These are phyloP conservation scores for Phaonia tiefii DNA, from an alignment of 2,888 invertebrate species.

Conservation along the genomic window DNA sequence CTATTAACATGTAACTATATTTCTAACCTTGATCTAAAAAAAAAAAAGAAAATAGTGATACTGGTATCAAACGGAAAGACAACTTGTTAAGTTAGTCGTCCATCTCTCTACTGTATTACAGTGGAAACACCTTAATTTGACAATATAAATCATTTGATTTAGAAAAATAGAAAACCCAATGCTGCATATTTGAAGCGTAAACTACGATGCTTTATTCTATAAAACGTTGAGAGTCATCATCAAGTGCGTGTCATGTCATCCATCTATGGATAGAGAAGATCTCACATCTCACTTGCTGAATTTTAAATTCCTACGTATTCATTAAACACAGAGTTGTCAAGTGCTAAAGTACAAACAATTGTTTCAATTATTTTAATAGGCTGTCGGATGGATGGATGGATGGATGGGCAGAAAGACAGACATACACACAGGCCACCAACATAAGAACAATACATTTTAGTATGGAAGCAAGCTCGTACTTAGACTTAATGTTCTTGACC, in stretches of 20 bases:
- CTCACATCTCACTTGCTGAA: conserved; percentile 25
- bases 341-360: conserved; percentile 50
- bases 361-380: conserved; percentile 61
- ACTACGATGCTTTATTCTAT: neutral
- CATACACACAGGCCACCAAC: neutral
- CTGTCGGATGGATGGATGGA: conserved; percentile 12
- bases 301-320: conserved; percentile 17
- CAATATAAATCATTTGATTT: conserved; percentile 35
- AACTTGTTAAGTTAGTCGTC: no score
- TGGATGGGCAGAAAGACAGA: conserved; percentile 4
- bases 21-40: conserved; percentile 25
- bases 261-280: conserved; percentile 1
- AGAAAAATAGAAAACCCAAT: neutral
- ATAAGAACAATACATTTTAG: neutral
- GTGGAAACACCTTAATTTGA: conserved; percentile 34
- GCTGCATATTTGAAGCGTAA: conserved; percentile 22
- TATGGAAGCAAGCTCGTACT: neutral
- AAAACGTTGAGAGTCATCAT: neutral
- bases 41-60: neutral
- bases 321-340: conserved; percentile 19
- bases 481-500: neutral
- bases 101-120: no score
- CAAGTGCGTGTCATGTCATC: conserved; percentile 22
- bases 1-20: no score
- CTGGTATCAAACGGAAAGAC: no score